Base-by-base conservation (phyloP, 2,888 invertebrate species). In the Encarsia formosa region DNA sequence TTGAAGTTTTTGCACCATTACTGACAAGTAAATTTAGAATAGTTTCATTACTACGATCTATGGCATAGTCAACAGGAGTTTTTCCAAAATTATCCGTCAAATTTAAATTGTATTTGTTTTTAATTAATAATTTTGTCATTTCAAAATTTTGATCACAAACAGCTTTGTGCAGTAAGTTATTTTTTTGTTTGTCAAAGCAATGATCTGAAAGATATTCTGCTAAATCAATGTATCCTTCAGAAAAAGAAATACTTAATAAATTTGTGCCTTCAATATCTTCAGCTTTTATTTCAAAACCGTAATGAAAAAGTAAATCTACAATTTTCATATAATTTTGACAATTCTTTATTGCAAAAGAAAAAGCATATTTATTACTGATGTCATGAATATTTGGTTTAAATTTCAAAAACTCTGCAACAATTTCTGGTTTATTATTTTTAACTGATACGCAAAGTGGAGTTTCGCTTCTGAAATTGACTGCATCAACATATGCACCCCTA, bases 391-490 rank as follows among this genome's bases (percentile, higher is more conserved):
- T 16, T 41, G 51, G 55, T 4, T 41, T 43, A 19, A 16, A 31
- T 6, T 38, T 2, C 26, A 55, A 40, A 29, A 55, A 23, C 31
- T 38, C n/a, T 20, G 11, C 6, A 29, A 41, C 15, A n/a, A 48
- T 41, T 16, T 48, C 44, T 11, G 31, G 5, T 29, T 40, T 9
- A 3, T 16, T 11, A 13, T 35, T 4, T 32, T 32, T 46, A 2
- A 52, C 20, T 22, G 55, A 51, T 24, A 55, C 31, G 20, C 23
- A 5, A 13, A 55, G 40, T 4, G 51, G 48, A 22, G 55, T 55
- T 29, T 45, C 19, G 13, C 39, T 20, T 31, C 45, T 6, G 22
- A n/a, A 2, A 39, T 47, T 32, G 13, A 20, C 22, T 42, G 35
- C 38, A 46, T 49, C 44, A 24, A 51, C 20, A 15, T 24, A 19